A percentile compares a stretch with the other conserved stretches of the same genome.
These are phyloP conservation scores for Genyomyrus donnyi DNA, from an alignment of 2,113 vertebrate genomes.

Conservation along the genomic window DNA sequence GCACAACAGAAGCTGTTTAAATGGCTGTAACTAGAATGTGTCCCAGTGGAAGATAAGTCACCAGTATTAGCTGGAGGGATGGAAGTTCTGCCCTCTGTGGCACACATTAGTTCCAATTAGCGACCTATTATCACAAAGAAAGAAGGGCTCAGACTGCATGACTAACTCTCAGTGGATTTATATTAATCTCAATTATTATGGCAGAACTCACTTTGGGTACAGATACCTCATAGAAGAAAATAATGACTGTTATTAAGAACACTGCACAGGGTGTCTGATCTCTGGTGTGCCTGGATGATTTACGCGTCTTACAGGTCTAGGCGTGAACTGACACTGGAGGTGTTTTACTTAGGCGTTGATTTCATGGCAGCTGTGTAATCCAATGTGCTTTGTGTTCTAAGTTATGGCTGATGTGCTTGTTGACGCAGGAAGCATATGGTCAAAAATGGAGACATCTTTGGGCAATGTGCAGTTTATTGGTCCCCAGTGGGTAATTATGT, in stretches of 20 bases:
- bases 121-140: neutral
- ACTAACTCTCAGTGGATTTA: neutral
- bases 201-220: neutral
- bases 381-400: neutral
- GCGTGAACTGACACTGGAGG: neutral
- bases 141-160: neutral
- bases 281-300: neutral
- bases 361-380: neutral
- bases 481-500: neutral
- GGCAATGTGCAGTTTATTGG: neutral
- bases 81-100: neutral
- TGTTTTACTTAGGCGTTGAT: neutral
- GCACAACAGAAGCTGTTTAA: neutral
- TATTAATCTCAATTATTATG: neutral
- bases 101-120: neutral
- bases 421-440: neutral
- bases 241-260: neutral
- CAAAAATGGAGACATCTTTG: neutral
- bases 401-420: neutral
- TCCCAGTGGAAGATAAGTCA: neutral
- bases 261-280: neutral
- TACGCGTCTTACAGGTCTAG: neutral
- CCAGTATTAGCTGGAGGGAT: neutral
- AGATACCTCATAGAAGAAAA: neutral
- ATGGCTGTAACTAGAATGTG: neutral